Base-by-base conservation (phyloP, 2,888 invertebrate genomes). In the Charanyca ferruginea region DNA sequence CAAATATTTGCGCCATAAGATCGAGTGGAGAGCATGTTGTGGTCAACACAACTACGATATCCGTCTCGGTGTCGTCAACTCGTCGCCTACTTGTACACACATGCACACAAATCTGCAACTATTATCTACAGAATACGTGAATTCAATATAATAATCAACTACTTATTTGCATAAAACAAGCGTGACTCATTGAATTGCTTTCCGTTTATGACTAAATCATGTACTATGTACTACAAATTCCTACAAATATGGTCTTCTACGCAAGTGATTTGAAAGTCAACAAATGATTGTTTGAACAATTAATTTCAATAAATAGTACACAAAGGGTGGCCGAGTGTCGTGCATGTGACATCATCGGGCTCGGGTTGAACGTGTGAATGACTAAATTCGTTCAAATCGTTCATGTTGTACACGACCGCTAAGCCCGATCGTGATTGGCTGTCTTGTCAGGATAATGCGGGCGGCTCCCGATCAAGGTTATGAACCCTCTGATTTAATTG, bases 401-500 rank as follows among this genome's bases (percentile, higher is more conserved):
- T 88, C 67, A 70, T 83, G 85, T 83, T 83, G 87, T 86, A 86
- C 83, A 86, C 83, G 81, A 85, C 79, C 82, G 77, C 88, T 89
- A 88, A 90, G 88, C 88, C 85, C 84, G 82, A 73, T 76, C 83
- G 85, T 92, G 91, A 93, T 93, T 93, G 93, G 91, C 85, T 89
- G 86, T 85, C 86, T 83, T 88, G 89, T 87, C 86, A 85, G 87
- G 83, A 89, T 90, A 89, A 94, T 94, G 92, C 94, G 94, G 94
- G 94, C 87, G 93, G 92, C 87, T 71, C 74, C 83, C 84, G 80
- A 85, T 87, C 82, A 86, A 90, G 89, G 91, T 90, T 91, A 91
- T 91, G 91, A 90, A 91, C 93, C 90, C 91, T 88, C 91, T 88
- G 93, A 90, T 92, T 93, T 94, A 93, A 94, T 94, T 93, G 93